These are phyloP conservation scores for Micrastur ruficollis DNA, from an alignment of 2,797 vertebrate species.

Conservation along the genomic window DNA sequence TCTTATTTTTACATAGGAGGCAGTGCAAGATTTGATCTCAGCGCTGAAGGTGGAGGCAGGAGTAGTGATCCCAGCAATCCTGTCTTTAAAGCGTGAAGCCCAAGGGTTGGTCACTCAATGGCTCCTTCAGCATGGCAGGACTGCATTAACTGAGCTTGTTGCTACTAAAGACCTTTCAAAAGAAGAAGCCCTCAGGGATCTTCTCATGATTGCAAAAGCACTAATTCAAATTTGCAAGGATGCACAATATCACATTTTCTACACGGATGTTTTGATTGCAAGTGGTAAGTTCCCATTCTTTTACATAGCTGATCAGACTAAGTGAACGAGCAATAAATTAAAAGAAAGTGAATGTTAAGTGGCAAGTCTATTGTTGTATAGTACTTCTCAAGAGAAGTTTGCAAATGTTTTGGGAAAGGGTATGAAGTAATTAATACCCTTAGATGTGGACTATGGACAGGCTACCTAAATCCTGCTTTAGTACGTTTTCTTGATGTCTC, in stretches of 20 bases:
- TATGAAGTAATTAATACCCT: neutral
- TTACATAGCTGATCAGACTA: neutral
- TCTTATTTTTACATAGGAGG: conserved; percentile 77
- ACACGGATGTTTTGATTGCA: conserved; percentile 81
- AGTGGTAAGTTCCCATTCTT: conserved; percentile 74
- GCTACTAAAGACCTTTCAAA: conserved; percentile 44
- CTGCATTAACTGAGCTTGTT: conserved; percentile 64
- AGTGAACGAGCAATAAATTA: neutral
- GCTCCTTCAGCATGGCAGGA: conserved; percentile 81
- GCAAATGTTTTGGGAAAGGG: neutral
- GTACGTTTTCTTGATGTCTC: neutral
- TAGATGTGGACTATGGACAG: neutral
- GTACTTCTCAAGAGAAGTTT: neutral
- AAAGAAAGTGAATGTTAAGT: neutral
- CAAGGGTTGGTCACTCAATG: conserved; percentile 79
- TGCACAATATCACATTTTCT: conserved; percentile 81
- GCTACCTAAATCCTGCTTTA: neutral
- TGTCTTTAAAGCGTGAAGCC: conserved; percentile 83
- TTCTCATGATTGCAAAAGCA: conserved; percentile 73
- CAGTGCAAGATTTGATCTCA: conserved; percentile 78
- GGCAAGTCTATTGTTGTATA: neutral
- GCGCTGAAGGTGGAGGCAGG: conserved; percentile 81
- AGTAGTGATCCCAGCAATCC: conserved; percentile 79
- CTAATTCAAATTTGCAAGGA: conserved; percentile 77
- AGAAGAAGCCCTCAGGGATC: conserved; percentile 72